Conservation (phyloP, 2,888 invertebrate genomes). For the Ectemnius cavifrons region DNA sequence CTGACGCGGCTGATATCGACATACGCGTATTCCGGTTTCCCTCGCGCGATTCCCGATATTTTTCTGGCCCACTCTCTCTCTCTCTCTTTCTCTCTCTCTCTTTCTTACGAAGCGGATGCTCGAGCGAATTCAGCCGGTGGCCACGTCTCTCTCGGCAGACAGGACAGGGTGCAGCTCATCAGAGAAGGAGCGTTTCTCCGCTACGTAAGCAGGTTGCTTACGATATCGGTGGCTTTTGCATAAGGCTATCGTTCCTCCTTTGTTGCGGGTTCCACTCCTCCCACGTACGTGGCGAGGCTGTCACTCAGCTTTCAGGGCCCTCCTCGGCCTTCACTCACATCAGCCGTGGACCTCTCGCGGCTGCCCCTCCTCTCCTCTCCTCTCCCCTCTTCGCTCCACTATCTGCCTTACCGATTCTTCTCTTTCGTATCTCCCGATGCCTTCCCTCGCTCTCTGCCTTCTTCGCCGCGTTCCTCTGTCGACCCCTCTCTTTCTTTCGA, state of each 20-base stretch:
- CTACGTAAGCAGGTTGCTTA: slow-evolving; percentile 50
- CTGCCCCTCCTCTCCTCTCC: slow-evolving; percentile 30
- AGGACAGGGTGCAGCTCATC: slow-evolving; percentile 21
- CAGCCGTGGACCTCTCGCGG: slow-evolving; percentile 48
- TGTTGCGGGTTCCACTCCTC: slow-evolving; percentile 71
- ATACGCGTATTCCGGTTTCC: slow-evolving; percentile 22
- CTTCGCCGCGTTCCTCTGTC: slow-evolving; percentile 1
- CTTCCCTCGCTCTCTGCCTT: slow-evolving; percentile 3
- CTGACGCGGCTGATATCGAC: background rate
- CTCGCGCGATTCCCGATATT: background rate
- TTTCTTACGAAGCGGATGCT: background rate
- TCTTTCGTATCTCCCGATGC: slow-evolving; percentile 1
- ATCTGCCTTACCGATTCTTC: slow-evolving; percentile 3
- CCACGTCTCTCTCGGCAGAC: slow-evolving; percentile 10
- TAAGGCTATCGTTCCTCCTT: slow-evolving; percentile 72
- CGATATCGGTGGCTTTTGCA: slow-evolving; percentile 71
- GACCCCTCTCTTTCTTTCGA: slow-evolving; percentile 10
- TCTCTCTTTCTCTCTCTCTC: slow-evolving; percentile 23
- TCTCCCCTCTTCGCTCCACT: background rate
- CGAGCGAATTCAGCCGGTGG: slow-evolving; percentile 21
- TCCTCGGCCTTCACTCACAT: slow-evolving; percentile 63
- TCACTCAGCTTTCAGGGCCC: slow-evolving; percentile 70
- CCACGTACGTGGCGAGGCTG: slow-evolving; percentile 74
- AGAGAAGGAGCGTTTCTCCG: slow-evolving; percentile 21
- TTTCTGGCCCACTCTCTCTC: slow-evolving; percentile 16